Evolutionary conservation across 2,888 invertebrate genomes (phyloP).

Genomic region (Andricus curvator): DNA sequence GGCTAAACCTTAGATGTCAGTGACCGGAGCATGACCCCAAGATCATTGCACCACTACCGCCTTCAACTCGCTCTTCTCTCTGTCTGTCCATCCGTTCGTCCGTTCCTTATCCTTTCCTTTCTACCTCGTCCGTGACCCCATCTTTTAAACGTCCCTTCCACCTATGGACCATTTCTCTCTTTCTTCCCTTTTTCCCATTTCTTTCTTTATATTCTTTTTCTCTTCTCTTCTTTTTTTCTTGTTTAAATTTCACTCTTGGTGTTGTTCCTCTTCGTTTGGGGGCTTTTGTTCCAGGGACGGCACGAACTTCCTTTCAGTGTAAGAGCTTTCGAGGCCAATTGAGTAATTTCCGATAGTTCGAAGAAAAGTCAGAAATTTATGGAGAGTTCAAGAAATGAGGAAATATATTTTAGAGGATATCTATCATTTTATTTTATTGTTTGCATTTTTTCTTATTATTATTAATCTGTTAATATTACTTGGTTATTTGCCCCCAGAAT

Average conservation of each 20-base stretch:
- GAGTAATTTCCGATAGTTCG: constrained; percentile 28
- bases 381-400: background rate
- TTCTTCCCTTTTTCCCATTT: background rate
- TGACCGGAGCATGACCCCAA: constrained; percentile 75
- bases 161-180: background rate
- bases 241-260: constrained; percentile 21
- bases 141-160: constrained; percentile 46
- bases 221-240: constrained; percentile 10
- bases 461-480: too few relatives aligned
- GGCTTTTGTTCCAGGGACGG: constrained; percentile 19
- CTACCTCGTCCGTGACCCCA: constrained; percentile 44
- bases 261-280: constrained; percentile 20
- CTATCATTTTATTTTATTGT: too few relatives aligned
- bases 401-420: too few relatives aligned
- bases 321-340: constrained; percentile 21
- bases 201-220: background rate
- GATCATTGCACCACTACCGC: constrained; percentile 73
- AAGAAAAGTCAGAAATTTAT: constrained; percentile 10
- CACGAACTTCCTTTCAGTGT: constrained; percentile 25
- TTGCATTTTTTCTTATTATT: too few relatives aligned
- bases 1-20: constrained; percentile 71
- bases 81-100: constrained; percentile 53
- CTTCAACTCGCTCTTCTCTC: constrained; percentile 61
- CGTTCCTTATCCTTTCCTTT: background rate
- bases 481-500: too few relatives aligned